Conservation (phyloP, 2,888 invertebrate genomes). For the Eristalis pertinax region DNA sequence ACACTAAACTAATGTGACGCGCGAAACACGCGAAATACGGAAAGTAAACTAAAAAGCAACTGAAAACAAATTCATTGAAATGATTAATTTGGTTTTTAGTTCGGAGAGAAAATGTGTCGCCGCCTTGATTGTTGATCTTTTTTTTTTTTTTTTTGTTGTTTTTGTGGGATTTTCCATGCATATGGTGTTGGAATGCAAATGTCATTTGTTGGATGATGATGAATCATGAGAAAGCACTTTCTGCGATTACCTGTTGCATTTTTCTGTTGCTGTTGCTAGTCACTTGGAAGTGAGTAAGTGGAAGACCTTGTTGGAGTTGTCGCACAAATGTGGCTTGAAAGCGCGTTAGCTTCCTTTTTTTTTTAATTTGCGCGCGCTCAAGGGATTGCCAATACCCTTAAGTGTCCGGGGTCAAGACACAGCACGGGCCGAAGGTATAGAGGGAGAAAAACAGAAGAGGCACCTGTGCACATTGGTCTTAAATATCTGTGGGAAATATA, state of each 20-base stretch:
- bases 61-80: constrained; percentile 28
- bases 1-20: constrained; percentile 36
- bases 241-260: constrained; percentile 22
- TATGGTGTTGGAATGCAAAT: constrained; percentile 45
- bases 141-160: background rate
- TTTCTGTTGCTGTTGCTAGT: too few relatives aligned
- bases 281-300: background rate
- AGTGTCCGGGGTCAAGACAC: too few relatives aligned
- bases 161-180: constrained; percentile 55
- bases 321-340: too few relatives aligned
- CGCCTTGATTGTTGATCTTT: constrained; percentile 64
- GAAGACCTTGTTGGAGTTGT: background rate
- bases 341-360: too few relatives aligned
- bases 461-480: too few relatives aligned
- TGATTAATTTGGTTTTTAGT: constrained; percentile 60
- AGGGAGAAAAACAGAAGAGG: too few relatives aligned
- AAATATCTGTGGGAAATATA: too few relatives aligned
- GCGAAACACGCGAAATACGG: constrained; percentile 15
- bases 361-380: too few relatives aligned
- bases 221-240: constrained; percentile 10
- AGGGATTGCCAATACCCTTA: too few relatives aligned
- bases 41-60: background rate
- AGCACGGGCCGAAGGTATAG: too few relatives aligned
- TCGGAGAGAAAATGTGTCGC: constrained; percentile 60
- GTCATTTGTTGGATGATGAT: constrained; percentile 13